Conservation (phyloP, 2,888 invertebrate species). For the Nycteola revayana region DNA sequence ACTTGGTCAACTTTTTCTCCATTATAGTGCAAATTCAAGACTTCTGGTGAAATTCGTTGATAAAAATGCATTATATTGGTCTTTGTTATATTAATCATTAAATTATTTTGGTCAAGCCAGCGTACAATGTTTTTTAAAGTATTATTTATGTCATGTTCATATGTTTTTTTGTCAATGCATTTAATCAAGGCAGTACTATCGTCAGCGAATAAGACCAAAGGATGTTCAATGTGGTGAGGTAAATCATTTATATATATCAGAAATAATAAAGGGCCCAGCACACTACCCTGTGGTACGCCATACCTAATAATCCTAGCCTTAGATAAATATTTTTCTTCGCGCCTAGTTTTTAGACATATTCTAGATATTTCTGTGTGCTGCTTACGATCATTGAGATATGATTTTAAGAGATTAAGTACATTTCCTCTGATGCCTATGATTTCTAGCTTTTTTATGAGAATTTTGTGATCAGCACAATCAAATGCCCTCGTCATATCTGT, state of each 20-base stretch:
- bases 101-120: neutral
- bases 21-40: neutral
- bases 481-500: no score
- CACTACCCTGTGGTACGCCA: neutral
- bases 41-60: neutral
- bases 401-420: neutral
- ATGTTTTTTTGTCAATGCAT: neutral
- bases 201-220: neutral
- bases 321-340: neutral
- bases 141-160: neutral
- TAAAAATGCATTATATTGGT: neutral
- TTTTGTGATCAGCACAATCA: no score
- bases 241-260: no score
- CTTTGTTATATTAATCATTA: neutral
- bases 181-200: neutral
- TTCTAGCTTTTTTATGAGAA: neutral
- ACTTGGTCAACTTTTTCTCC: no score
- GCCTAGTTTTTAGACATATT: neutral
- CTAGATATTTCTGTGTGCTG: conserved; percentile 1
- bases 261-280: neutral
- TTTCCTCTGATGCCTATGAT: conserved; percentile 1
- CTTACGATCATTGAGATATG: neutral
- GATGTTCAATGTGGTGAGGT: neutral
- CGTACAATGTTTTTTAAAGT: neutral
- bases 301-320: no score